These are phyloP conservation scores for Dendroctonus valens DNA, from an alignment of 1,140 invertebrate genomes.

Conservation along the genomic window DNA sequence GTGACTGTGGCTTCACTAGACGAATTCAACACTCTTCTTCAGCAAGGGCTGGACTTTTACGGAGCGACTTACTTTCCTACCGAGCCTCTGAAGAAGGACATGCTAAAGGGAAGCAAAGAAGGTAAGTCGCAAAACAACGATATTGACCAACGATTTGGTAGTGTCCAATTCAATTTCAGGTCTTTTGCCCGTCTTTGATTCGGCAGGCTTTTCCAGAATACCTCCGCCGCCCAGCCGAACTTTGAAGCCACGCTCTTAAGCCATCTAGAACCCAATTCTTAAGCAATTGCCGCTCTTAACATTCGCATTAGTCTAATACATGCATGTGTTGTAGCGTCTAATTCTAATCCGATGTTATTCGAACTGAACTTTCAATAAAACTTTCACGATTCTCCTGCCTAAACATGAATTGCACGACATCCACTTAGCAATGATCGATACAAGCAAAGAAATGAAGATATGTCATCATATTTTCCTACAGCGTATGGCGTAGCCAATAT, in stretches of 20 bases:
- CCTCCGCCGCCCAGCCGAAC: slow-evolving; percentile 73
- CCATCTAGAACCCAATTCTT: too few species aligned
- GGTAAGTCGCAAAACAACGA: slow-evolving; percentile 39
- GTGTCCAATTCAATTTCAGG: slow-evolving; percentile 42
- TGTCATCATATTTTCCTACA: slow-evolving; percentile 10
- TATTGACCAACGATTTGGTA: not conserved
- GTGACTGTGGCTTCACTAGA: slow-evolving; percentile 77
- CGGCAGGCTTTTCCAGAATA: slow-evolving; percentile 74
- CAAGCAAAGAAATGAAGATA: slow-evolving; percentile 1
- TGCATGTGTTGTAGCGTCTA: too few species aligned
- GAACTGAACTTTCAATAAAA: too few species aligned
- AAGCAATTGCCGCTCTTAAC: too few species aligned
- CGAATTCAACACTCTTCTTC: slow-evolving; percentile 74
- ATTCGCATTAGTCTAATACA: too few species aligned
- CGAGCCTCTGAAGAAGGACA: slow-evolving; percentile 63
- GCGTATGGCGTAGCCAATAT: slow-evolving; percentile 22
- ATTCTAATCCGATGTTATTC: too few species aligned
- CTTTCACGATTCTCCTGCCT: too few species aligned
- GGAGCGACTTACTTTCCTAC: slow-evolving; percentile 83
- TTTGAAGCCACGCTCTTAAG: slow-evolving; percentile 62
- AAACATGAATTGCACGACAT: too few species aligned
- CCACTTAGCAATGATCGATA: too few species aligned
- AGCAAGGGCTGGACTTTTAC: slow-evolving; percentile 81
- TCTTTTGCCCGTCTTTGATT: slow-evolving; percentile 77
- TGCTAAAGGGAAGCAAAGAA: slow-evolving; percentile 64